phyloP scores from a whole-genome alignment of 2,888 invertebrate genomes.

The Sepiola atlantica region DNA sequence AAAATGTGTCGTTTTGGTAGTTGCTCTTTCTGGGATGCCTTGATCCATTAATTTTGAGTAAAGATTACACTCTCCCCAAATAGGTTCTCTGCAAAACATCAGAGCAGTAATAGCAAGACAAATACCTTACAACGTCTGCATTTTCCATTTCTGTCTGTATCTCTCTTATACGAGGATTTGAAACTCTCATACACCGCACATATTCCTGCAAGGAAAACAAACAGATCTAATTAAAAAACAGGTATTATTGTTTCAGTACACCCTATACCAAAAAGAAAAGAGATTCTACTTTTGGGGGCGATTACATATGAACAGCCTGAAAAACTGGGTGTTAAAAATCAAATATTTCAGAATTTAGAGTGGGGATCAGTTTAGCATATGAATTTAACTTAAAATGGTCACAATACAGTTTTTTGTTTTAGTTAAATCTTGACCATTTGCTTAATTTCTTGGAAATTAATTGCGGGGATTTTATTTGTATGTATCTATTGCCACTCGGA shows the following conservation, averaged over 20 bases:
- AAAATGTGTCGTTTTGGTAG: neutral
- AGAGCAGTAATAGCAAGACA: neutral
- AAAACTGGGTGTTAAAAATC: too few species aligned
- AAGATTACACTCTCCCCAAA: neutral
- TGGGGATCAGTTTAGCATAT: too few species aligned
- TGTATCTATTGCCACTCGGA: too few species aligned
- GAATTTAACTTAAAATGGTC: too few species aligned
- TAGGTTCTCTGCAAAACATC: neutral
- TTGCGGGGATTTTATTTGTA: too few species aligned
- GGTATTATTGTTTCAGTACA: neutral
- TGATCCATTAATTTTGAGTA: neutral
- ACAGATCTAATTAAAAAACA: neutral
- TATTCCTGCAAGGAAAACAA: constrained; percentile 81
- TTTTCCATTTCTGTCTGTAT: constrained; percentile 95
- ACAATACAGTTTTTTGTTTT: too few species aligned
- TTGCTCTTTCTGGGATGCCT: neutral
- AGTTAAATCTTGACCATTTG: too few species aligned
- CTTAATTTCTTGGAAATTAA: too few species aligned
- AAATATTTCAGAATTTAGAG: too few species aligned
- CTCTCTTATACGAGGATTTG: constrained; percentile 92
- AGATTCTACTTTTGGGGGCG: neutral
- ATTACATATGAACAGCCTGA: neutral
- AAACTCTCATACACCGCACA: constrained; percentile 92
- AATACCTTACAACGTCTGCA: constrained; percentile 85
- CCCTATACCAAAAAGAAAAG: neutral